These are phyloP conservation scores for Petrocephalus schoutedeni DNA, from an alignment of 2,797 vertebrate genomes.

Conservation along the genomic window DNA sequence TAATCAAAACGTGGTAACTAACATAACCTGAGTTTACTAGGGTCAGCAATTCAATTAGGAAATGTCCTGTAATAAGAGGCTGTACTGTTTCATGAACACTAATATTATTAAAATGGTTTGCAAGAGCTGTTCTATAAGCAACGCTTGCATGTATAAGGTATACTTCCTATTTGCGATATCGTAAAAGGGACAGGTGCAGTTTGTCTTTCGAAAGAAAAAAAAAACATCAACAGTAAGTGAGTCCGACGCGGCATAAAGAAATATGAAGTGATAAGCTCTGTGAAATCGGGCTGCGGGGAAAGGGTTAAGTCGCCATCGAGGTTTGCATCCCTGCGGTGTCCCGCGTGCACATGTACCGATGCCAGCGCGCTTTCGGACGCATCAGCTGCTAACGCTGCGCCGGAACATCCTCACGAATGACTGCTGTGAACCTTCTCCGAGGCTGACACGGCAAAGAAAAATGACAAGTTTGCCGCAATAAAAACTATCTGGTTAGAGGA, in stretches of 20 bases:
- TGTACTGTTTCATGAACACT: background rate
- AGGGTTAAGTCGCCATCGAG: background rate
- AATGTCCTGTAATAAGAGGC: background rate
- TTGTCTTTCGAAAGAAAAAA: constrained; percentile 29
- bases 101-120: background rate
- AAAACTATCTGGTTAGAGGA: constrained; percentile 80
- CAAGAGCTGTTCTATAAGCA: background rate
- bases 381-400: constrained; percentile 44
- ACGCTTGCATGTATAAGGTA: background rate
- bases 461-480: constrained; percentile 80
- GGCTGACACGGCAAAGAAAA: constrained; percentile 76
- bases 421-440: constrained; percentile 68
- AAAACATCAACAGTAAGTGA: background rate
- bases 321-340: background rate
- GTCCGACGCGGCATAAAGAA: background rate
- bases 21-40: background rate
- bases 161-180: background rate
- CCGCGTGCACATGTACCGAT: background rate
- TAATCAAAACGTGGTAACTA: background rate
- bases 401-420: constrained; percentile 40
- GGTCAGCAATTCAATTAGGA: background rate
- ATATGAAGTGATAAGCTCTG: background rate
- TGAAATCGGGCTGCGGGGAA: background rate
- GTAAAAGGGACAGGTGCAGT: background rate
- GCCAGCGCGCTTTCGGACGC: background rate